Base-by-base conservation (phyloP, 2,888 invertebrate genomes). In the Ryuthela nishihirai region DNA sequence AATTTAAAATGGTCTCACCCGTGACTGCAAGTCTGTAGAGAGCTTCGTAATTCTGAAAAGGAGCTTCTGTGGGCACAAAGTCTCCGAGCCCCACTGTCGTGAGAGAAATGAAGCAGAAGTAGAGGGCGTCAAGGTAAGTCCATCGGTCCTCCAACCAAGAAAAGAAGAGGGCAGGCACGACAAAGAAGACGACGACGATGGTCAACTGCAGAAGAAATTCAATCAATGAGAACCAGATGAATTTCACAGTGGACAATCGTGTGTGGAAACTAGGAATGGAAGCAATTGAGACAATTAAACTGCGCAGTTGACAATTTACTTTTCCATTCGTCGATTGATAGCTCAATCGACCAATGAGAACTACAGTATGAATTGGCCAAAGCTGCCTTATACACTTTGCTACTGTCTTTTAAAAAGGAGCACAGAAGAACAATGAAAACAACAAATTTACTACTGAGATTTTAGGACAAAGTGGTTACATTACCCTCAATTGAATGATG, bases 31-130 rank as follows among this genome's bases (percentile, higher is more conserved):
- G 83, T 79, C 90, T 90, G 75, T 92, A 92, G n/a, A 88, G 66
- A 0, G 87, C 84, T 29, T 88, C 79, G 76, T 84, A 82, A 12
- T 81, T 80, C 71, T 87, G 85, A 64, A 83, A 80, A 0, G 85
- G 82, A 9, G 90, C 70, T 95, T 94, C 84, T 0, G 88, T 54
- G 0, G 91, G 91, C 64, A 99, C 98, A 87, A 92, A 98, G 78
- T 99, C 99, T 59, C 98, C 98, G 77, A 99, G 98, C 67, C 68
- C 94, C 65, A 97, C 98, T 5, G 97, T 99, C 2, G 95, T 98
- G 36, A 97, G 80, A 0, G 97, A 99, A 12, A 99, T 95, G 73
- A 98, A 95, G 73, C 97, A 99, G 74, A 98, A 99, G 74, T 98
- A 98, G 72, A 97, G 91, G 70, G 94, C 89, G 73, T 94, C 92